Evolutionary conservation across 2,113 vertebrate species (phyloP).

Genomic region (Nymphicus hollandicus): DNA sequence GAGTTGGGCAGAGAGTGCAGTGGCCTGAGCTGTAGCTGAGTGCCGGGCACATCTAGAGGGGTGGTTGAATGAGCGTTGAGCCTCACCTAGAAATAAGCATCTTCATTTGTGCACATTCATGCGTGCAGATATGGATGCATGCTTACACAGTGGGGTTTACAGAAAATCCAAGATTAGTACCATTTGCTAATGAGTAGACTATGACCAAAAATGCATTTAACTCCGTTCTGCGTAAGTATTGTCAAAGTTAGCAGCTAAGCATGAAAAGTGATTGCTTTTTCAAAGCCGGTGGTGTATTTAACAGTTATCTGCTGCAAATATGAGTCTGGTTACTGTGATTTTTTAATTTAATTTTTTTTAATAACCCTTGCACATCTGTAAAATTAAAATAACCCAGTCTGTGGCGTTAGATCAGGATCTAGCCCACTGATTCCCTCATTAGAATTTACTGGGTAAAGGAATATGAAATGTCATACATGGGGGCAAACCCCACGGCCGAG

Average conservation of each 20-base stretch:
- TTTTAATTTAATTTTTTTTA: not conserved
- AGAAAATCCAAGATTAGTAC: not conserved
- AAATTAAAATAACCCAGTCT: not conserved
- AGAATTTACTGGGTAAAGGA: not conserved
- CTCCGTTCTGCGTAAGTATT: not conserved
- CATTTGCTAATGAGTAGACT: not conserved
- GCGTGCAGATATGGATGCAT: fast-evolving
- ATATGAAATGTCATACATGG: not conserved
- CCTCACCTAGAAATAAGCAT: not conserved
- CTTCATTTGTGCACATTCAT: fast-evolving
- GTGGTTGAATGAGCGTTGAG: not conserved
- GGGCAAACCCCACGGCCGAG: not conserved
- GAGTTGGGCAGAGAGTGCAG: fast-evolving
- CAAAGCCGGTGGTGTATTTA: not conserved
- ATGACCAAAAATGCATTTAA: not conserved
- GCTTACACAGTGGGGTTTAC: not conserved
- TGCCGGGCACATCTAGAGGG: fast-evolving
- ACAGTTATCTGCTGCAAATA: not conserved
- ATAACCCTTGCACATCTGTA: not conserved
- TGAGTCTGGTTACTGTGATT: not conserved
- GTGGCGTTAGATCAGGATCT: not conserved
- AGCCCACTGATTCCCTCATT: not conserved
- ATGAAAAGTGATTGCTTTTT: not conserved
- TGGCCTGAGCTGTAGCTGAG: not conserved
- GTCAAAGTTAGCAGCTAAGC: not conserved